A percentile compares a stretch with the other conserved stretches of the same genome.
These are phyloP conservation scores for Misgurnus anguillicaudatus DNA, from an alignment of 2,113 vertebrate species.

Conservation along the genomic window DNA sequence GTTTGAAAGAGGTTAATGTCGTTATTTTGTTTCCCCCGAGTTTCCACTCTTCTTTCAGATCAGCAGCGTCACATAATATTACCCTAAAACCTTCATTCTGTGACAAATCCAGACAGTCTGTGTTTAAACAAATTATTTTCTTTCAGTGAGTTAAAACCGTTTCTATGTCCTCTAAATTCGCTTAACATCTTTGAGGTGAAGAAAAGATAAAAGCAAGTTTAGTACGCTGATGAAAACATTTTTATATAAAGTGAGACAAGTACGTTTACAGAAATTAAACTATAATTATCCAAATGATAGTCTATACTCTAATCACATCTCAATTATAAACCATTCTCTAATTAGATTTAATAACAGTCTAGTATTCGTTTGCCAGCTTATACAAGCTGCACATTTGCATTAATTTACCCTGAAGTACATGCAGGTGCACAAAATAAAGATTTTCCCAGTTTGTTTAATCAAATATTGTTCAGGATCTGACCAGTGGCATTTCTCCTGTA, in stretches of 20 bases:
- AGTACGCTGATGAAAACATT: not conserved
- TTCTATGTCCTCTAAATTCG: slow-evolving; percentile 42
- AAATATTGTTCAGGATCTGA: not conserved
- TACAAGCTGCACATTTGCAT: not conserved
- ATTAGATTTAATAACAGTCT: slow-evolving; percentile 37
- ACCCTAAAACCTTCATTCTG: slow-evolving; percentile 35
- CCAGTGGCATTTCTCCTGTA: not conserved
- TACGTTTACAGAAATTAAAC: slow-evolving; percentile 14
- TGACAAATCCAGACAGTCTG: slow-evolving; percentile 53
- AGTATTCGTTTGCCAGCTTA: slow-evolving; percentile 21
- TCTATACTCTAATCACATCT: slow-evolving; percentile 27
- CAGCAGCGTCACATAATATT: slow-evolving; percentile 47
- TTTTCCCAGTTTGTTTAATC: not conserved
- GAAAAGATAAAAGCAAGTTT: not conserved
- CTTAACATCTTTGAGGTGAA: slow-evolving; percentile 2
- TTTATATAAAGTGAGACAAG: not conserved
- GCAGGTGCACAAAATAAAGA: slow-evolving; percentile 8
- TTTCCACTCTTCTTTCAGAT: slow-evolving; percentile 43
- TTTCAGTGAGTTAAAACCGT: slow-evolving; percentile 44
- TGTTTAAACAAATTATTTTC: slow-evolving; percentile 51
- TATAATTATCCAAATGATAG: slow-evolving; percentile 31
- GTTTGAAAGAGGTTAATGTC: slow-evolving; percentile 55
- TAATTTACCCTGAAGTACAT: slow-evolving; percentile 8
- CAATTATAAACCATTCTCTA: slow-evolving; percentile 31
- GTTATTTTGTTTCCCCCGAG: slow-evolving; percentile 56